Conservation (phyloP, 1,140 invertebrate genomes). For the Pissodes strobi region DNA sequence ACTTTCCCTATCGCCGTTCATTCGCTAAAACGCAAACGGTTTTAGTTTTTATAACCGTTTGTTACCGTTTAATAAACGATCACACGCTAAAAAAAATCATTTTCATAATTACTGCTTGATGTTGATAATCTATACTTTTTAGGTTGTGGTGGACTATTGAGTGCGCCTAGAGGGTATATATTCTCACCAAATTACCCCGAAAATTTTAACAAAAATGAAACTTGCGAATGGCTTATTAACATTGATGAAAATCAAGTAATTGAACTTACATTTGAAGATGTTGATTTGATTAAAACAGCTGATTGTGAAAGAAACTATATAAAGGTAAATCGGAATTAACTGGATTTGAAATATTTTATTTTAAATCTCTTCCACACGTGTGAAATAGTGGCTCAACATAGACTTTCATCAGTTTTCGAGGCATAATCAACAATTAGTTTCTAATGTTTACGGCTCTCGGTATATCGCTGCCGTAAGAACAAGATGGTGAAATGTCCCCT, state of each 20-base stretch:
- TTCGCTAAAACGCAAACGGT: too few relatives aligned
- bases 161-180: constrained; percentile 59
- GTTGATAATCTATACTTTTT: constrained; percentile 35
- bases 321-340: constrained; percentile 31
- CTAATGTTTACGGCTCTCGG: too few relatives aligned
- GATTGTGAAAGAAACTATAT: constrained; percentile 39
- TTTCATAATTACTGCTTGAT: background rate
- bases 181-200: constrained; percentile 76
- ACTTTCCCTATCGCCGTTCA: too few relatives aligned
- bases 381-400: too few relatives aligned
- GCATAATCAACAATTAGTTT: too few relatives aligned
- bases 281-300: constrained; percentile 41
- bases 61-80: too few relatives aligned
- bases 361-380: background rate
- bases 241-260: constrained; percentile 69
- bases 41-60: too few relatives aligned
- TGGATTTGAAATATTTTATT: constrained; percentile 3
- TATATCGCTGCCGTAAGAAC: too few relatives aligned
- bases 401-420: too few relatives aligned
- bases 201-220: constrained; percentile 69
- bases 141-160: constrained; percentile 61
- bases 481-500: too few relatives aligned
- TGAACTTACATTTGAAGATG: constrained; percentile 63
- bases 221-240: constrained; percentile 75
- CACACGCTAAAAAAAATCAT: too few relatives aligned